Conservation (phyloP, 1,140 invertebrate genomes). For the Stratiolaelaps scimitus region DNA sequence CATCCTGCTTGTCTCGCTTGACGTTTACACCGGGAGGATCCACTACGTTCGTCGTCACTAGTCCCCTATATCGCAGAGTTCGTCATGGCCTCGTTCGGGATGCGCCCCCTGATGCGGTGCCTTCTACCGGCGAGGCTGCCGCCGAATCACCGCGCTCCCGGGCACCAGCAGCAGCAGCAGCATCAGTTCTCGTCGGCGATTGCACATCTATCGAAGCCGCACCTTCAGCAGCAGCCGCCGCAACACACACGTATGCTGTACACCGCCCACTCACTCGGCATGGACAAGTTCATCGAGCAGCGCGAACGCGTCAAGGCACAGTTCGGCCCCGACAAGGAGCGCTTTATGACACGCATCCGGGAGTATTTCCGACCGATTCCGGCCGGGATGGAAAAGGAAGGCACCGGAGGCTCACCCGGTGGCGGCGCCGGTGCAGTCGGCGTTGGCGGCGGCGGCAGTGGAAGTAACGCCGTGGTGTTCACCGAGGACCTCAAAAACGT, state of each 20-base stretch:
- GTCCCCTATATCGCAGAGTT: too few species aligned
- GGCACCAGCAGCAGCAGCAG: too few species aligned
- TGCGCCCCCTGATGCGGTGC: too few species aligned
- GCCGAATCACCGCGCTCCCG: too few species aligned
- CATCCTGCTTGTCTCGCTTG: too few species aligned
- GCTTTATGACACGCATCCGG: constrained; percentile 13
- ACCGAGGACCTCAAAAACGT: constrained; percentile 73
- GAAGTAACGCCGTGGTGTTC: constrained; percentile 50
- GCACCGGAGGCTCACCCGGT: not conserved
- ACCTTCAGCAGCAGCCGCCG: too few species aligned
- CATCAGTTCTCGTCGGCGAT: too few species aligned
- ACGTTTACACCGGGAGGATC: too few species aligned
- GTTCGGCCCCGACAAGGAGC: constrained; percentile 32
- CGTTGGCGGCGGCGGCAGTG: not conserved
- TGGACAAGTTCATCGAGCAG: constrained; percentile 32
- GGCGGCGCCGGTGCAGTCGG: not conserved
- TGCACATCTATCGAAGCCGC: too few species aligned
- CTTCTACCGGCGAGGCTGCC: too few species aligned
- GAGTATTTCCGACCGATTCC: constrained; percentile 30
- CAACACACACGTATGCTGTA: constrained; percentile 30
- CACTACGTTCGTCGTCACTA: too few species aligned
- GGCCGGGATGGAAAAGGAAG: constrained; percentile 20
- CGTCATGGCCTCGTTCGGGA: too few species aligned
- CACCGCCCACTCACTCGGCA: constrained; percentile 32
- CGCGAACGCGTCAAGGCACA: constrained; percentile 30